phyloP scores from a whole-genome alignment of 2,888 invertebrate genomes.

The Drosophila tanythrix region DNA sequence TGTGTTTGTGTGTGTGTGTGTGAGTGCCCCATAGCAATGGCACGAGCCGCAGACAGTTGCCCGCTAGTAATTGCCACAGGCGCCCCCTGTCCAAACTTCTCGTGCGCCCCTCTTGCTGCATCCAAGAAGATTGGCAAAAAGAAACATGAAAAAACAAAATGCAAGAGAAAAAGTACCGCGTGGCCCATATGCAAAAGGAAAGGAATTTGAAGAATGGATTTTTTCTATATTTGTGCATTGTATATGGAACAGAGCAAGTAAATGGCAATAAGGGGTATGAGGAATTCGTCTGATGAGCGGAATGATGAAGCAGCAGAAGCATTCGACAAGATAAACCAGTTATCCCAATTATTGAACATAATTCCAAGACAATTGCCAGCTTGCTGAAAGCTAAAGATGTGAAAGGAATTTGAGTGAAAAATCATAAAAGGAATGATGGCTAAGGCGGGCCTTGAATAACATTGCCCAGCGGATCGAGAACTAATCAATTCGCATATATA shows the following conservation, averaged over 20 bases:
- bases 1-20: constrained; percentile 20
- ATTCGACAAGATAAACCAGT: constrained; percentile 3
- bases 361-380: not conserved
- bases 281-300: not conserved
- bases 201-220: constrained; percentile 46
- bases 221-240: constrained; percentile 12
- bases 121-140: constrained; percentile 38
- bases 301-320: not conserved
- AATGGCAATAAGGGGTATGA: not conserved
- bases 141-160: not conserved
- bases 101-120: not conserved
- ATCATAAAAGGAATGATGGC: not conserved
- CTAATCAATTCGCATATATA: not conserved
- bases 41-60: constrained; percentile 45
- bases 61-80: constrained; percentile 28
- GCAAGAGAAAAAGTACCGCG: constrained; percentile 24
- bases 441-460: not conserved
- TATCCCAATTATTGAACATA: not conserved
- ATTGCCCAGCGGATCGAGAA: not conserved
- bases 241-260: constrained; percentile 3
- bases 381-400: not conserved
- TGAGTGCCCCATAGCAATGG: constrained; percentile 34
- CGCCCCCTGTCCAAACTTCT: not conserved
- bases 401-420: not conserved
- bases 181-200: constrained; percentile 51